Base-by-base conservation (phyloP, 2,888 invertebrate genomes). In the Hypselothyrea guttata region DNA sequence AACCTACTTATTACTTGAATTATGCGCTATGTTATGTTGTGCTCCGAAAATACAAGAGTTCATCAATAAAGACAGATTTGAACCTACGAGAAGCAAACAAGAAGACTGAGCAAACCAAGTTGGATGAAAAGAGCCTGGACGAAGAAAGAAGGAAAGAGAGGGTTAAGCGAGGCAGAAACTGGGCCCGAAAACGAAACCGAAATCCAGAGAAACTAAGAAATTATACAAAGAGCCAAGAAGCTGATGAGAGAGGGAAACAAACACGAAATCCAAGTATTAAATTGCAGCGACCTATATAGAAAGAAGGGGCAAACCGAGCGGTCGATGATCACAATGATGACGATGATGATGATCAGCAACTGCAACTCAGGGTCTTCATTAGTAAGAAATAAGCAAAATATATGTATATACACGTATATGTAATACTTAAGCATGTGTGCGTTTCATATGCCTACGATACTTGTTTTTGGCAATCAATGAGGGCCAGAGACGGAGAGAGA, bases 231-330 rank as follows among this genome's bases (percentile, higher is more conserved):
- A 9, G 16, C 11, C 8, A 7, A 9, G 8, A 13, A 34, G 12
- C 3, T 4, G 35, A 28, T 7, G 5, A 22, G n/a, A 33, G 15
- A 42, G 30, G 18, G n/a, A 16, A 56, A 72, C 60, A 2, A 2
- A 4, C 3, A 65, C 37, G 53, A 66, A 71, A 70, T 68, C 59
- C 72, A 56, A 71, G 86, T 87, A 86, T 87, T 88, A 87, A 85
- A 84, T 87, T 89, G 88, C 89, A 88, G 62, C 89, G 89, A 89
- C 89, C 88, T 89, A 89, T 84, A 88, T 88, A 87, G 82, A 84
- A 79, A 45, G 61, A 59, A 47, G 58, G 42, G 52, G 22, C 22
- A 22, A 22, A 22, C 22, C 22, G 5, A 22, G 5, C 22, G 5
- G 45, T 37, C 51, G 15, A 38, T 38, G 16, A 38, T n/a, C n/a